Evolutionary conservation across 2,113 vertebrate genomes (phyloP).

Genomic region (Drymodes brunneopygia): DNA sequence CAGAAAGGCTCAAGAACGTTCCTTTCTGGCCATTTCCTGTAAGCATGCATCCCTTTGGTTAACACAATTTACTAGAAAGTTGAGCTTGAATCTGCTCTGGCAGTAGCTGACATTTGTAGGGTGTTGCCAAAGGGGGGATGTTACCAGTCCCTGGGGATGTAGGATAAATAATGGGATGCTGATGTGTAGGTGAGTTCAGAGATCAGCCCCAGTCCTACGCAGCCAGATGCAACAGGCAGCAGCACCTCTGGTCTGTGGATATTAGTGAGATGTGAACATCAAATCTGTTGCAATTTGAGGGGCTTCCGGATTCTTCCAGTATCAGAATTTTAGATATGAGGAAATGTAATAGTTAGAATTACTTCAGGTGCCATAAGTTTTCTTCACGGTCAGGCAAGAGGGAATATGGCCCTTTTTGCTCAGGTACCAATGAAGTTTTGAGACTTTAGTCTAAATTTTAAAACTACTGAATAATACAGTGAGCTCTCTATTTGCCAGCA

Average conservation of each 20-base stretch:
- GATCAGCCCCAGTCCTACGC: not conserved
- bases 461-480: not conserved
- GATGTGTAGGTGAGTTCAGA: not conserved
- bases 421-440: not conserved
- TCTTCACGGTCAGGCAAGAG: not conserved
- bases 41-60: not conserved
- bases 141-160: too few relatives aligned
- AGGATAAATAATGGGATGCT: not conserved
- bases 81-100: not conserved
- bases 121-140: not conserved
- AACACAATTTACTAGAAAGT: not conserved
- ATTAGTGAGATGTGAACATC: not conserved
- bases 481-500: not conserved
- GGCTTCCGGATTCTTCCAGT: not conserved
- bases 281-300: not conserved
- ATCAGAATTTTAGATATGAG: not conserved
- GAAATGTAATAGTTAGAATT: not conserved
- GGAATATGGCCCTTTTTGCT: not conserved
- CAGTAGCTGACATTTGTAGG: not conserved
- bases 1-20: not conserved
- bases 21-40: not conserved
- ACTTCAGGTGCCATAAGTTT: not conserved
- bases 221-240: fast-evolving
- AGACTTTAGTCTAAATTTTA: not conserved
- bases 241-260: not conserved